These are phyloP conservation scores for Trididemnum clinides DNA, from an alignment of 23 tunicate genomes.

Conservation along the genomic window DNA sequence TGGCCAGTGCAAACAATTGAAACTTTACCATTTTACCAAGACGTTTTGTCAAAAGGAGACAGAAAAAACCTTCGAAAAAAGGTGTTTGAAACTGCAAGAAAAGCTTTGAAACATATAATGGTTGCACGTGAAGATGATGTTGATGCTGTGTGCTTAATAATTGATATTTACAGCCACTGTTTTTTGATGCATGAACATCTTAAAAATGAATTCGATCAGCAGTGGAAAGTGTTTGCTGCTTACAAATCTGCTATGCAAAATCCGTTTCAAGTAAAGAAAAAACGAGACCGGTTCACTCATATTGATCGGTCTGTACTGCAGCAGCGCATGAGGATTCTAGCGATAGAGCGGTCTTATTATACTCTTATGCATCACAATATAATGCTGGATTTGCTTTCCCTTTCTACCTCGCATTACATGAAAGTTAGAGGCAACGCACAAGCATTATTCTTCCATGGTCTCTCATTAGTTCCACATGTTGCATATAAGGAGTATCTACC, in stretches of 20 bases:
- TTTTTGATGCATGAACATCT: slow-evolving; percentile 53
- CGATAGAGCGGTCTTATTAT: slow-evolving; percentile 52
- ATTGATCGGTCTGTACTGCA: slow-evolving; percentile 70
- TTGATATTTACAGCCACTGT: slow-evolving; percentile 77
- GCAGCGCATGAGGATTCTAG: slow-evolving; percentile 59
- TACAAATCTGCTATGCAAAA: slow-evolving; percentile 64
- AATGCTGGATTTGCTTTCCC: slow-evolving; percentile 68
- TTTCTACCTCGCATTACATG: slow-evolving; percentile 84
- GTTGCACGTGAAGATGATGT: slow-evolving; percentile 73
- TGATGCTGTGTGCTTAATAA: slow-evolving; percentile 57
- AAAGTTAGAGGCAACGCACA: slow-evolving; percentile 77
- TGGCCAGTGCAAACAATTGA: slow-evolving; percentile 49
- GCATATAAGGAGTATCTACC: slow-evolving; percentile 75
- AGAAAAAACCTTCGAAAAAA: background rate
- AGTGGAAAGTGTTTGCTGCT: slow-evolving; percentile 65
- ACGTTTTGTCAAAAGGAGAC: slow-evolving; percentile 10
- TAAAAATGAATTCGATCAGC: slow-evolving; percentile 65
- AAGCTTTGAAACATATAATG: slow-evolving; percentile 43
- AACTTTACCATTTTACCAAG: slow-evolving; percentile 24
- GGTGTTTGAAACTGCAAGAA: slow-evolving; percentile 40
- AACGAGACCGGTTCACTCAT: slow-evolving; percentile 42
- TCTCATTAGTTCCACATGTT: slow-evolving; percentile 41
- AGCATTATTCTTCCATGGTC: slow-evolving; percentile 72
- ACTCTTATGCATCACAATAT: slow-evolving; percentile 58
- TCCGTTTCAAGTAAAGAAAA: slow-evolving; percentile 53